A percentile compares a stretch with the other conserved stretches of the same genome.
Conservation (phyloP, 2,113 vertebrate genomes). For the Hemibagrus wyckioides region DNA sequence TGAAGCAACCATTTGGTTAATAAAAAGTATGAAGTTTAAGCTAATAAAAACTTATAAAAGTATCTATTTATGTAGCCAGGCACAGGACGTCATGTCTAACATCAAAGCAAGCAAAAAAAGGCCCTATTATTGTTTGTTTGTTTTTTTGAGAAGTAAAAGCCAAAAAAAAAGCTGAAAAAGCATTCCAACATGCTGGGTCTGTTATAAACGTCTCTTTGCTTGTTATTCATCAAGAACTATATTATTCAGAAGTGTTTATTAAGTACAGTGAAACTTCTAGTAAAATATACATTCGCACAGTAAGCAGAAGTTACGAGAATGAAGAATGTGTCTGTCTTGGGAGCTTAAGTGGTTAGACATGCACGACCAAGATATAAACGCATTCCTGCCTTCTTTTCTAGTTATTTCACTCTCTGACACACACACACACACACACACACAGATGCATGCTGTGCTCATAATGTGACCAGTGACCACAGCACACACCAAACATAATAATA, state of each 20-base stretch:
- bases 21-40: neutral
- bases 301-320: neutral
- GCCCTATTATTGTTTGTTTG: too few relatives aligned
- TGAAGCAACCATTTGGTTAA: neutral
- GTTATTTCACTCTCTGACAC: neutral
- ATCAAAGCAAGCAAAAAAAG: neutral
- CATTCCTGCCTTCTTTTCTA: neutral
- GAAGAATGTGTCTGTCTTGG: neutral
- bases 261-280: too few relatives aligned
- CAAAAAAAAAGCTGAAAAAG: too few relatives aligned
- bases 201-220: neutral
- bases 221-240: neutral
- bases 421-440: conserved; percentile 24
- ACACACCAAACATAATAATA: conserved; percentile 25
- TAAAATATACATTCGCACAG: neutral
- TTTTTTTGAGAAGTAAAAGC: neutral
- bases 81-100: neutral
- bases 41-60: neutral
- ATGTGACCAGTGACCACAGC: conserved; percentile 29
- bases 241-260: neutral
- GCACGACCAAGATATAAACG: neutral
- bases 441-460: conserved; percentile 7
- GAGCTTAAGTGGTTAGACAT: neutral
- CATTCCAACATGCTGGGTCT: neutral
- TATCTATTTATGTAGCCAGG: neutral